These are phyloP conservation scores for Mormyrops boulengeri DNA, from an alignment of 2,797 vertebrate species.

Conservation along the genomic window DNA sequence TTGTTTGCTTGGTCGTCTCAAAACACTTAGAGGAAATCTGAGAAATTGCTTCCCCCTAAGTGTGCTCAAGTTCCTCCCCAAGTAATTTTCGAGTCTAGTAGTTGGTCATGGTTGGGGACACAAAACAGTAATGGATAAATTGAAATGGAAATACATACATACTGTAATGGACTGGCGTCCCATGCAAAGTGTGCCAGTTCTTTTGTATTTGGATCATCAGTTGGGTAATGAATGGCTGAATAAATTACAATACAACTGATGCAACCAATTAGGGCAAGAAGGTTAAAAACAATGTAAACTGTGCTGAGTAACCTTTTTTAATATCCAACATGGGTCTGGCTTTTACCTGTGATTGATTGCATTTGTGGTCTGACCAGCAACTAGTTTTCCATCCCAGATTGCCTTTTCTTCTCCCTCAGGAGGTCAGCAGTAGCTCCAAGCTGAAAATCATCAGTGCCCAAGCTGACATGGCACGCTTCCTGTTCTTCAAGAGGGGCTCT, in stretches of 20 bases:
- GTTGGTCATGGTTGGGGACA: background rate
- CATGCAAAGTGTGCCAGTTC: background rate
- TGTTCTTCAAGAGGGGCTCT: conserved; percentile 35
- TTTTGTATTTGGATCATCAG: background rate
- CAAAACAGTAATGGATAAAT: background rate
- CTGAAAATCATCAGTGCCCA: conserved; percentile 12
- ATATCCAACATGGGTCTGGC: background rate
- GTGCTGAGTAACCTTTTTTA: background rate
- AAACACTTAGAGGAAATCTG: background rate
- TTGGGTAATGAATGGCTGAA: background rate
- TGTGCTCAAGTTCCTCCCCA: background rate
- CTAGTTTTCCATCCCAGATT: background rate
- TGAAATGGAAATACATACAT: background rate
- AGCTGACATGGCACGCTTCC: conserved; percentile 36
- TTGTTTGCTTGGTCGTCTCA: background rate
- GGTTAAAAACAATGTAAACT: background rate
- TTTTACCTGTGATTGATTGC: background rate
- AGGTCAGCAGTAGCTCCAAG: background rate
- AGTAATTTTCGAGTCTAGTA: background rate
- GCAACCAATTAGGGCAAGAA: background rate
- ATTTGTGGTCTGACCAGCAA: background rate
- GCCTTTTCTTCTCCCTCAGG: conserved; percentile 26
- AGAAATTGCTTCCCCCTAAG: background rate
- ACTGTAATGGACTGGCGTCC: background rate
- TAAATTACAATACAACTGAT: background rate